Evolutionary conservation across 2,888 invertebrate species (phyloP).

Genomic region (Parascotia fuliginaria): DNA sequence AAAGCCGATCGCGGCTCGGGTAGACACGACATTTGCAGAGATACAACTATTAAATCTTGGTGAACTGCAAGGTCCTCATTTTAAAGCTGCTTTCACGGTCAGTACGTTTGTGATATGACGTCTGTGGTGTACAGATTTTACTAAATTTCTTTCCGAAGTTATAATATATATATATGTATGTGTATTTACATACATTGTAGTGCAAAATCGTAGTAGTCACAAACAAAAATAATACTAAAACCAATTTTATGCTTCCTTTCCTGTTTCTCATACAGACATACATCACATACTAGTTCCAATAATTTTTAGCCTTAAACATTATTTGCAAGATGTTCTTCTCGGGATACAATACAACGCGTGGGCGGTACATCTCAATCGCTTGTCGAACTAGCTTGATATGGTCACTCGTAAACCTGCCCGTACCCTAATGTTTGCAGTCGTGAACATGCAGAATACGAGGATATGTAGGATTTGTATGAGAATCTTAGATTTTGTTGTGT

Average conservation of each 20-base stretch:
- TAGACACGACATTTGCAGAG: constrained; percentile 61
- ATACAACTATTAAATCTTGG: constrained; percentile 53
- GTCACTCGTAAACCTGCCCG: constrained; percentile 58
- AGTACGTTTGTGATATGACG: neutral
- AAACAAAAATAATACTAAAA: too few relatives aligned
- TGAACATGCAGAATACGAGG: constrained; percentile 18
- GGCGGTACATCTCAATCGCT: constrained; percentile 71
- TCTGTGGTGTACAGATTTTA: neutral
- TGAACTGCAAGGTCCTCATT: constrained; percentile 28
- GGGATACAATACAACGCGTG: constrained; percentile 54
- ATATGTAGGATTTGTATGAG: neutral
- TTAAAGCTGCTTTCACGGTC: neutral
- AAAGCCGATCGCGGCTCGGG: constrained; percentile 51
- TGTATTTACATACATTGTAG: too few relatives aligned
- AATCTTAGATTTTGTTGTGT: neutral
- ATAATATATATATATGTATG: too few relatives aligned
- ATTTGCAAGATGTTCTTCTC: constrained; percentile 35
- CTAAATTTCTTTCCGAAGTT: too few relatives aligned
- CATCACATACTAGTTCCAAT: constrained; percentile 15
- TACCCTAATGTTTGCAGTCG: constrained; percentile 35
- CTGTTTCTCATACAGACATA: neutral
- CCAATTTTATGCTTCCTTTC: too few relatives aligned
- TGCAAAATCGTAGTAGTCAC: too few relatives aligned
- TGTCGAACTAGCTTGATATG: constrained; percentile 57
- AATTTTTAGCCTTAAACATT: constrained; percentile 38